phyloP scores from a whole-genome alignment of 2,797 vertebrate genomes.

The Merluccius polli region DNA sequence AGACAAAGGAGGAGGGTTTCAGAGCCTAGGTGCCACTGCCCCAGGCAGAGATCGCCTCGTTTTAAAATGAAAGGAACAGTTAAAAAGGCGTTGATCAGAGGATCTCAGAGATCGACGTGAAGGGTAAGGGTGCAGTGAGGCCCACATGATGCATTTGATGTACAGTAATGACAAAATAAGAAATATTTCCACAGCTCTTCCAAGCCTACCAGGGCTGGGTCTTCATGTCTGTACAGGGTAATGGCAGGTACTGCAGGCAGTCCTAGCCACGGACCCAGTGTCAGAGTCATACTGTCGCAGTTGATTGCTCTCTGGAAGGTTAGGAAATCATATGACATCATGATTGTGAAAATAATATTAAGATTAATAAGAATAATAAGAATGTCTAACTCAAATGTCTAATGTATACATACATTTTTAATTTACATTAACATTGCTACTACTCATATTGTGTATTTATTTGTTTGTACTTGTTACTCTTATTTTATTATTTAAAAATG shows the following conservation, averaged over 20 bases:
- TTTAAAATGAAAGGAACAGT: no score
- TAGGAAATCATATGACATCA: slow-evolving; percentile 5
- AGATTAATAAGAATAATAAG: no score
- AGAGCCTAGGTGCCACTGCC: no score
- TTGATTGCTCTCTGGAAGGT: slow-evolving; percentile 82
- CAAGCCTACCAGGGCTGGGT: slow-evolving; percentile 84
- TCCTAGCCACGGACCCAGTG: slow-evolving; percentile 89
- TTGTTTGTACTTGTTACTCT: neutral
- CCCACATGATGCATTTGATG: no score
- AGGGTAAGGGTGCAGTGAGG: no score
- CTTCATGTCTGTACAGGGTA: slow-evolving; percentile 92
- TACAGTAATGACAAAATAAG: neutral
- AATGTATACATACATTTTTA: neutral
- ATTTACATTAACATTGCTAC: neutral
- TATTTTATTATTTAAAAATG: neutral
- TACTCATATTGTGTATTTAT: neutral
- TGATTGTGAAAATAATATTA: neutral
- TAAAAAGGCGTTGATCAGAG: no score
- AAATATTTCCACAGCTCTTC: neutral
- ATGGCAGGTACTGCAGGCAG: slow-evolving; percentile 89
- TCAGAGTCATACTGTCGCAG: slow-evolving; percentile 93
- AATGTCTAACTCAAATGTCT: no score
- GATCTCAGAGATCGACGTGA: neutral
- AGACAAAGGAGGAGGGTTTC: no score
- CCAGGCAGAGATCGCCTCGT: no score